Evolutionary conservation across 2,797 vertebrate species (phyloP).

Genomic region (Manis crassicaudata): DNA sequence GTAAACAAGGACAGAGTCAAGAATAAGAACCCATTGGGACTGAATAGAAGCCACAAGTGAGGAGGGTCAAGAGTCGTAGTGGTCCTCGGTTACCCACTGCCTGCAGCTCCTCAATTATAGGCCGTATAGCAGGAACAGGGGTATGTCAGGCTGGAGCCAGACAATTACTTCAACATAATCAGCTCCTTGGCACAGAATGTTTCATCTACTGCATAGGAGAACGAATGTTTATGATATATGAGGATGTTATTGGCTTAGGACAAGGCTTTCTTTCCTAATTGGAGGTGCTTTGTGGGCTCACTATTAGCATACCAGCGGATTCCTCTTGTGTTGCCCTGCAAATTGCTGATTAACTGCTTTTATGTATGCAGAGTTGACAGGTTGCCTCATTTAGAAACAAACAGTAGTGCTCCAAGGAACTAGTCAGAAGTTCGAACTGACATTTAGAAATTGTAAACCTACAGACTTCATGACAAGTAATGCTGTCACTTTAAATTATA

Average conservation of each 20-base stretch:
- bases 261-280: conserved; percentile 57
- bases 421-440: conserved; percentile 76
- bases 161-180: conserved; percentile 54
- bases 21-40: background rate
- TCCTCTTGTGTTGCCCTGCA: conserved; percentile 41
- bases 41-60: background rate
- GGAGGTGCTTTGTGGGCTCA: conserved; percentile 19
- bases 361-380: conserved; percentile 65
- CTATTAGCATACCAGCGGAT: conserved; percentile 31
- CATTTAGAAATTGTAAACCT: conserved; percentile 76
- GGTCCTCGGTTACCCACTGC: background rate
- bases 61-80: background rate
- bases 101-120: background rate
- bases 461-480: conserved; percentile 67
- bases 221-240: conserved; percentile 51
- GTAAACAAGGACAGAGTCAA: background rate
- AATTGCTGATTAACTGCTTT: conserved; percentile 76
- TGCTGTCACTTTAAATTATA: conserved; percentile 75
- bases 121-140: background rate
- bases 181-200: conserved; percentile 39
- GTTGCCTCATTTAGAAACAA: conserved; percentile 73
- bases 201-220: conserved; percentile 9
- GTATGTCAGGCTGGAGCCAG: background rate
- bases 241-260: conserved; percentile 25
- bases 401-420: conserved; percentile 63